Base-by-base conservation (phyloP, 2,113 vertebrate genomes). In the Oriolus oriolus region DNA sequence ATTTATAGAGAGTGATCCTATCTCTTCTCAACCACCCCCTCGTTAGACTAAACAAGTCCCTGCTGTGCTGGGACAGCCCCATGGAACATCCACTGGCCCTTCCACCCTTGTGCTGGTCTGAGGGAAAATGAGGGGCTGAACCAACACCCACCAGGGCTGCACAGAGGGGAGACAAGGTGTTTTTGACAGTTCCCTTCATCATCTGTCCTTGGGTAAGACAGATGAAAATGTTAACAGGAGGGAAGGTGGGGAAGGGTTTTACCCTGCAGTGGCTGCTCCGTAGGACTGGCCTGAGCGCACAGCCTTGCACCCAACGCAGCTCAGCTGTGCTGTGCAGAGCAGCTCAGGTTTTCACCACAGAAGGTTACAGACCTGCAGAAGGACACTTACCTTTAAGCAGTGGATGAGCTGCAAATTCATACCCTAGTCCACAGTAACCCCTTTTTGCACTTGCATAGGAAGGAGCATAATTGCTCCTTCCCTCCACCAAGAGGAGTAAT, bases 21-120 rank as follows among this genome's bases (percentile, higher is more conserved):
- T 88, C 85, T 90, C 41, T 88, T 83, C 37, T 45, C 75, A 83
- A 26, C 4, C 53, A 79, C 20, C 41, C 13, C 11, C 21, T n/a
- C 50, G 20, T 33, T 35, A 88, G 92, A 95, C 79, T 86, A 90
- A 95, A 95, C 63, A 95, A 97, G 39, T 57, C 27, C 75, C 70
- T 1, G 0, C 37, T 56, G 24, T 42, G 30, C 44, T 5, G 4
- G 14, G 27, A 16, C 41, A 42, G 37, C 10, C 20, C 23, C 21
- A 20, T 23, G 49, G 37, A 14, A 69, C 59, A 37, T 37, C 60
- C 80, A 7, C n/a, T 30, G 6, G 10, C n/a, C 39, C 20, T 80
- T 52, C 8, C 27, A 49, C 6, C 18, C 49, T 7, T 7, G 10
- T 39, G 10, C 45, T 13, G 8, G 5, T n/a, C 15, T 83, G 0